Evolutionary conservation across 2,888 invertebrate species (phyloP).

Genomic region (Sussaba pulchella): DNA sequence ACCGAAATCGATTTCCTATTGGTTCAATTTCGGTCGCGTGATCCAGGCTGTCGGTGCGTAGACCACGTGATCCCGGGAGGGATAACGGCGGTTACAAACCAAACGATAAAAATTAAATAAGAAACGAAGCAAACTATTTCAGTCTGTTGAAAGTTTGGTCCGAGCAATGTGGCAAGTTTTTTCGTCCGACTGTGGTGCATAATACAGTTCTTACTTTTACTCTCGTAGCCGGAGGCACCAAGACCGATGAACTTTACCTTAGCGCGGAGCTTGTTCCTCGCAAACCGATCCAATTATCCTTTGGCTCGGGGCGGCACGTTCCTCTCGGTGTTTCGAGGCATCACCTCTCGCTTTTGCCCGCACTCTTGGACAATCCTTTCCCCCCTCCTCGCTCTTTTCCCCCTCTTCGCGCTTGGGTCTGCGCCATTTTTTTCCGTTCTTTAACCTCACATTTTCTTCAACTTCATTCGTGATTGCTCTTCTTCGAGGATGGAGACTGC

Average conservation of each 20-base stretch:
- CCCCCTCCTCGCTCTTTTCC: constrained; percentile 6
- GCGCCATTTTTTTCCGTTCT: constrained; percentile 35
- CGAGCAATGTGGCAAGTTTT: neutral
- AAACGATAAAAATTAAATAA: too few relatives aligned
- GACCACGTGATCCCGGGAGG: too few relatives aligned
- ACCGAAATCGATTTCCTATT: too few relatives aligned
- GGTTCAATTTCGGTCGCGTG: too few relatives aligned
- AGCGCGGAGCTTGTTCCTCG: neutral
- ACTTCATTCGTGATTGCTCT: constrained; percentile 55
- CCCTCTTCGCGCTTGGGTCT: too few relatives aligned
- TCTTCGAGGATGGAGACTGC: constrained; percentile 38
- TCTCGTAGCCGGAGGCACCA: neutral
- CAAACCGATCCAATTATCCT: constrained; percentile 52
- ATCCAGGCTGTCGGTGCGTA: too few relatives aligned
- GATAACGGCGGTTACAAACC: too few relatives aligned
- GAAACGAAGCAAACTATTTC: neutral
- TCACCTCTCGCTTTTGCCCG: constrained; percentile 17
- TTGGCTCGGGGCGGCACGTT: constrained; percentile 24
- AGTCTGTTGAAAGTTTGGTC: neutral
- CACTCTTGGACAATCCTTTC: neutral
- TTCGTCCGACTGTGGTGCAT: constrained; percentile 1
- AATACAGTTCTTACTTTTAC: constrained; percentile 23
- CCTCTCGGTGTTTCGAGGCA: constrained; percentile 30
- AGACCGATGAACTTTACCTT: constrained; percentile 41
- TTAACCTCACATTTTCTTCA: constrained; percentile 29